phyloP scores from a whole-genome alignment of 2,888 invertebrate genomes.

The Kuschelorhynchus macadamiae region DNA sequence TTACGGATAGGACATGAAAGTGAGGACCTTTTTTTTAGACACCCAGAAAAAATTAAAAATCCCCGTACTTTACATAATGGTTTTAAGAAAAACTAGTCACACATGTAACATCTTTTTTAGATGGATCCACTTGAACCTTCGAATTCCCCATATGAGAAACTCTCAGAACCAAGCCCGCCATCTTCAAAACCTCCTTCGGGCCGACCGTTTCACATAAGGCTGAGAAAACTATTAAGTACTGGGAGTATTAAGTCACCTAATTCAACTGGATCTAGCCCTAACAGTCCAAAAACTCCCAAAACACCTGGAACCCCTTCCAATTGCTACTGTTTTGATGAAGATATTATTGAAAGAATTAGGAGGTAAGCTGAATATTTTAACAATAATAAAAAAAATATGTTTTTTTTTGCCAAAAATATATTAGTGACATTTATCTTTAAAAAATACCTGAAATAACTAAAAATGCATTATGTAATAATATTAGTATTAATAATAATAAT shows the following conservation, averaged over 20 bases:
- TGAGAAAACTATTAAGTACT: slow-evolving; percentile 58
- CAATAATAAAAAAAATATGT: no score
- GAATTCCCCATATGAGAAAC: slow-evolving; percentile 2
- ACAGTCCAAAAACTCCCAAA: slow-evolving; percentile 41
- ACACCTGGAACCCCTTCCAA: slow-evolving; percentile 17
- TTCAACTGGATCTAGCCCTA: slow-evolving; percentile 25
- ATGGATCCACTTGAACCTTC: slow-evolving; percentile 7
- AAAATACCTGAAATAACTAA: no score
- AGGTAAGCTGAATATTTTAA: slow-evolving; percentile 13
- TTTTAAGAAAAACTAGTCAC: no score
- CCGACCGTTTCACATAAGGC: slow-evolving; percentile 55
- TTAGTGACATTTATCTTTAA: no score
- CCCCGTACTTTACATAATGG: no score
- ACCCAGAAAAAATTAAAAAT: no score
- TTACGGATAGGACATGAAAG: no score
- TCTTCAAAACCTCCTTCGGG: slow-evolving; percentile 46
- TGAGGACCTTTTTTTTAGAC: no score
- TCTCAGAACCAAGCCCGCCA: slow-evolving; percentile 2
- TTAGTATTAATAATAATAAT: no score
- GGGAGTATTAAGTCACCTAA: slow-evolving; percentile 52
- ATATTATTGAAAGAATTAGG: slow-evolving; percentile 46
- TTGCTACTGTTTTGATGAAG: slow-evolving; percentile 48
- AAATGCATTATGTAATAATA: no score
- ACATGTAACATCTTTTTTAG: no score
- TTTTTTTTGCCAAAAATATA: no score